Percentiles rank a stretch among this genome's conserved stretches.
Conservation (phyloP, 2,888 invertebrate species). For the Serrognathus titanus region DNA sequence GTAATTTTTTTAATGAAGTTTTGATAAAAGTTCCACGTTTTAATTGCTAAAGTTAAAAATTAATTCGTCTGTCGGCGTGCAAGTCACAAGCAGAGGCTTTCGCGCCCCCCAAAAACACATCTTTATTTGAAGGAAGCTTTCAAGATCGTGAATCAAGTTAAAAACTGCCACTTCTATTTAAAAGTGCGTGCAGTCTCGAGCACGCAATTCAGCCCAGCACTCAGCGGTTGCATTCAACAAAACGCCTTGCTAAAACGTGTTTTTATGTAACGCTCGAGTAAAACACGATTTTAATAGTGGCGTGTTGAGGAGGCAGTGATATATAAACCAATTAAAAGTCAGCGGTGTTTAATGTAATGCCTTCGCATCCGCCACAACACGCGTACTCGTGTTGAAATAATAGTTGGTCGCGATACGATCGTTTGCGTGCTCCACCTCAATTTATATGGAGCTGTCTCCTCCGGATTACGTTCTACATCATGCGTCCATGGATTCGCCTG, state of each 20-base stretch:
- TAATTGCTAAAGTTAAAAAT: slow-evolving; percentile 19
- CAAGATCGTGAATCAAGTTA: neutral
- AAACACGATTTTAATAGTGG: slow-evolving; percentile 29
- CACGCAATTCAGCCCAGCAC: slow-evolving; percentile 9
- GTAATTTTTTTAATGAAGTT: neutral
- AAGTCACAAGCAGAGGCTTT: slow-evolving; percentile 6
- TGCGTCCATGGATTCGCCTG: slow-evolving; percentile 14
- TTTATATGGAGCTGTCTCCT: slow-evolving; percentile 36
- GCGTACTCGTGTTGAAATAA: slow-evolving; percentile 45
- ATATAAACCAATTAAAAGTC: slow-evolving; percentile 48
- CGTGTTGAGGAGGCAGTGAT: slow-evolving; percentile 37
- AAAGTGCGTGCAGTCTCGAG: neutral
- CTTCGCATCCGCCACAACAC: slow-evolving; percentile 44
- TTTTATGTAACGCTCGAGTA: slow-evolving; percentile 25
- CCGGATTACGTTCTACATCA: slow-evolving; percentile 21
- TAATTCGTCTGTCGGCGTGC: slow-evolving; percentile 20
- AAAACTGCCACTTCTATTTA: neutral
- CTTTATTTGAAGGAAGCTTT: neutral
- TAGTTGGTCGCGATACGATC: slow-evolving; percentile 41
- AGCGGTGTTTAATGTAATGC: slow-evolving; percentile 46
- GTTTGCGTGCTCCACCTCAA: slow-evolving; percentile 42
- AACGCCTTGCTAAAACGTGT: slow-evolving; percentile 24
- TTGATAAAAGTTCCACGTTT: neutral
- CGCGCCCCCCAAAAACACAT: neutral
- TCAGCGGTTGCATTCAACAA: slow-evolving; percentile 12